phyloP scores from a whole-genome alignment of 2,797 vertebrate genomes.

The Chelmon rostratus region DNA sequence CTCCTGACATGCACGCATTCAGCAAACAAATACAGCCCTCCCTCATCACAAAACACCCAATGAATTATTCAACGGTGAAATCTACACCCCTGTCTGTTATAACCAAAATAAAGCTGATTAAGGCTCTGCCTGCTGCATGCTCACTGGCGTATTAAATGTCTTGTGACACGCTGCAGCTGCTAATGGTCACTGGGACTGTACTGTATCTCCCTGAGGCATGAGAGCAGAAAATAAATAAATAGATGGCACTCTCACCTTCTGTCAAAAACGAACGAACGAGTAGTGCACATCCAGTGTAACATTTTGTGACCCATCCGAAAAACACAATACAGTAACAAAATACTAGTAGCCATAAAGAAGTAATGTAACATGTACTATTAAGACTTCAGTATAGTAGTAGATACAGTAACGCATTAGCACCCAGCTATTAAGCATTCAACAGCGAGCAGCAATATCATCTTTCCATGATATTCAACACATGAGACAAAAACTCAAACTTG shows the following conservation, averaged over 20 bases:
- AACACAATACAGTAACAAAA: too few relatives aligned
- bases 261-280: slow-evolving; percentile 1
- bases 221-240: slow-evolving; percentile 26
- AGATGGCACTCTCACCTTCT: neutral
- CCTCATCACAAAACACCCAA: slow-evolving; percentile 21
- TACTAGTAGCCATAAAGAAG: too few relatives aligned
- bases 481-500: too few relatives aligned
- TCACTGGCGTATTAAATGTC: slow-evolving; percentile 67
- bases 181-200: slow-evolving; percentile 38
- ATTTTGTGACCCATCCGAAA: neutral
- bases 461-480: too few relatives aligned
- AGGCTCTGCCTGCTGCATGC: slow-evolving; percentile 51
- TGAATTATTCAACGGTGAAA: slow-evolving; percentile 78
- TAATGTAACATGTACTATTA: too few relatives aligned
- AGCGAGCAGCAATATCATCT: too few relatives aligned
- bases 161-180: slow-evolving; percentile 50
- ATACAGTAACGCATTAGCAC: too few relatives aligned
- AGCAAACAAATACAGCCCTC: slow-evolving; percentile 26
- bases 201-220: neutral
- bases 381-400: too few relatives aligned
- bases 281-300: neutral
- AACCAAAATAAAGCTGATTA: slow-evolving; percentile 55
- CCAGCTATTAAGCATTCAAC: too few relatives aligned
- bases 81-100: slow-evolving; percentile 45
- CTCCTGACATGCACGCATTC: slow-evolving; percentile 16